A percentile compares a stretch with the other conserved stretches of the same genome.
These are phyloP conservation scores for Clarias fuscus DNA, from an alignment of 2,797 vertebrate genomes.

Conservation along the genomic window DNA sequence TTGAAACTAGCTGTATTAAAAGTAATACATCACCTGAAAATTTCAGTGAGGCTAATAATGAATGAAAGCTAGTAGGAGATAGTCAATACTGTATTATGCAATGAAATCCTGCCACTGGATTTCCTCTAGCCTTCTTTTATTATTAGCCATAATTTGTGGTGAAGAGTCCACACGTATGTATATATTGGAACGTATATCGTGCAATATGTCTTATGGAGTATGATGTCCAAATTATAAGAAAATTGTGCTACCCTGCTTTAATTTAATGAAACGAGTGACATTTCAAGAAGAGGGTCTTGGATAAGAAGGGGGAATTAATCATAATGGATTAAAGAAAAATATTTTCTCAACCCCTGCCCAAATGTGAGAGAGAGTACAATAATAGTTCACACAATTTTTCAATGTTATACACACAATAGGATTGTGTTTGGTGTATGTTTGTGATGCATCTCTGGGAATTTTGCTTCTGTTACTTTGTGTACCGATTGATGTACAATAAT, in stretches of 20 bases:
- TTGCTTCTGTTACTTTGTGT: constrained; percentile 58
- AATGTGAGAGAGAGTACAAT: constrained; percentile 12
- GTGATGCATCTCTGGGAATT: constrained; percentile 60
- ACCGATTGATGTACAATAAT: constrained; percentile 39
- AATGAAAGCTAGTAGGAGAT: constrained; percentile 3
- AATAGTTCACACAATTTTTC: constrained; percentile 28
- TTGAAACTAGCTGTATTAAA: constrained; percentile 1
- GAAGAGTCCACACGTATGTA: constrained; percentile 29
- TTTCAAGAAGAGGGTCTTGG: not conserved
- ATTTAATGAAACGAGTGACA: constrained; percentile 15
- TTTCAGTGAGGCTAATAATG: not conserved
- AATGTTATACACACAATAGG: constrained; percentile 43
- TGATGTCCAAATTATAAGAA: not conserved
- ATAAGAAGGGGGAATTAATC: not conserved
- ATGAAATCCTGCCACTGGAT: not conserved
- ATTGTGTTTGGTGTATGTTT: constrained; percentile 55
- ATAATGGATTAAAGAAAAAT: constrained; percentile 3
- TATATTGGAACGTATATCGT: constrained; percentile 28
- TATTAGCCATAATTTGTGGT: not conserved
- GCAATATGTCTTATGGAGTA: constrained; percentile 24
- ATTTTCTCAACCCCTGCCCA: constrained; percentile 29
- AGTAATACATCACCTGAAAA: constrained; percentile 15
- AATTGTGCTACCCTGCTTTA: not conserved
- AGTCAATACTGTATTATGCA: constrained; percentile 22
- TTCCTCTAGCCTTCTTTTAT: not conserved